Evolutionary conservation across 2,113 vertebrate genomes (phyloP).

Genomic region (Vireo altiloquus): DNA sequence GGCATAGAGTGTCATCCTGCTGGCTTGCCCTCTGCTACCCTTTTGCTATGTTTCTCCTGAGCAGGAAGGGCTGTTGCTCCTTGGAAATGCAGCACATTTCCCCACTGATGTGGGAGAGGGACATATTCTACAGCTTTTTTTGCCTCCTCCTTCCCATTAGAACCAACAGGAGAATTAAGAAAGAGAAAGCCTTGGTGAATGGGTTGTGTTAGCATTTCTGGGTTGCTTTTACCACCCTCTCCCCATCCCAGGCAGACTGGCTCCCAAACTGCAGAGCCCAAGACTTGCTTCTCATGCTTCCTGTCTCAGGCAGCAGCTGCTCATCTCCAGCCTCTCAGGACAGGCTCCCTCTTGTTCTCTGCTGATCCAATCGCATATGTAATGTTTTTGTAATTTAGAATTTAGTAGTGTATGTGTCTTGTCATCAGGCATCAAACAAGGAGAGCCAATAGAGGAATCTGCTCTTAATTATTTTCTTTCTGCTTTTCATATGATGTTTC

Average conservation of each 20-base stretch:
- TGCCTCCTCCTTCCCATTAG: not conserved
- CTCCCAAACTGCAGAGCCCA: not conserved
- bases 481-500: not conserved
- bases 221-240: not conserved
- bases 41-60: not conserved
- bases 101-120: not conserved
- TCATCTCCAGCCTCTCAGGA: not conserved
- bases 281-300: not conserved
- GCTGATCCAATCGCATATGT: not conserved
- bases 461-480: not conserved
- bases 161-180: not conserved
- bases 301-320: not conserved
- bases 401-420: not conserved
- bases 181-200: not conserved
- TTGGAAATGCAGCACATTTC: not conserved
- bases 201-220: not conserved
- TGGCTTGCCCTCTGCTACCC: not conserved
- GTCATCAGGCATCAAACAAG: not conserved
- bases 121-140: not conserved
- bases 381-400: not conserved
- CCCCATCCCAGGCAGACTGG: not conserved
- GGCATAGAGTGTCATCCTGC: not conserved
- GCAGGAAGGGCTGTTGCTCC: not conserved
- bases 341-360: accelerated
- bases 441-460: not conserved